Percentiles rank a stretch among this genome's conserved stretches.
phyloP scores from a whole-genome alignment of 2,113 vertebrate species.

The Pseudois nayaur region DNA sequence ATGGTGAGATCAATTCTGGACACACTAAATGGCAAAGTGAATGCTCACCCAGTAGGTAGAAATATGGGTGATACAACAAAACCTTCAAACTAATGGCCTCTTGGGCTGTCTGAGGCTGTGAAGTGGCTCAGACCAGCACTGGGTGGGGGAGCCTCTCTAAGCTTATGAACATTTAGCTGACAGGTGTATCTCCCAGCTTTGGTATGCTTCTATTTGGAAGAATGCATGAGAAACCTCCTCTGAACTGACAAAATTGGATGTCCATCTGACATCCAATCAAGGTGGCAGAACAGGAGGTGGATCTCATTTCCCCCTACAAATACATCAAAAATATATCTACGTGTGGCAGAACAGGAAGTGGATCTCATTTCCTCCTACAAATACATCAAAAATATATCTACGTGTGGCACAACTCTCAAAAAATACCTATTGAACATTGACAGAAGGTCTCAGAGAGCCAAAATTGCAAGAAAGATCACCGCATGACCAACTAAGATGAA shows the following conservation, averaged over 20 bases:
- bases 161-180: no score
- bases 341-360: background rate
- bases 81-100: background rate
- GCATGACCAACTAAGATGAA: background rate
- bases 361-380: no score
- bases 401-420: background rate
- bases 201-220: background rate
- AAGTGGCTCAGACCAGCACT: background rate
- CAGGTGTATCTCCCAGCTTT: background rate
- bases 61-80: background rate
- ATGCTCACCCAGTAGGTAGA: background rate
- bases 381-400: background rate
- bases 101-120: accelerated
- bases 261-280: background rate
- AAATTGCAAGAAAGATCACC: background rate
- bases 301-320: no score
- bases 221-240: background rate
- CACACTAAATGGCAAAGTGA: background rate
- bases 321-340: background rate
- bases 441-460: background rate
- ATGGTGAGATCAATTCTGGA: background rate
- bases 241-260: background rate
- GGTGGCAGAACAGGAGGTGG: background rate
- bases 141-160: background rate
- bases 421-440: background rate